Evolutionary conservation across 2,113 vertebrate species (phyloP).

Genomic region (Dunckerocampus dactyliophorus): DNA sequence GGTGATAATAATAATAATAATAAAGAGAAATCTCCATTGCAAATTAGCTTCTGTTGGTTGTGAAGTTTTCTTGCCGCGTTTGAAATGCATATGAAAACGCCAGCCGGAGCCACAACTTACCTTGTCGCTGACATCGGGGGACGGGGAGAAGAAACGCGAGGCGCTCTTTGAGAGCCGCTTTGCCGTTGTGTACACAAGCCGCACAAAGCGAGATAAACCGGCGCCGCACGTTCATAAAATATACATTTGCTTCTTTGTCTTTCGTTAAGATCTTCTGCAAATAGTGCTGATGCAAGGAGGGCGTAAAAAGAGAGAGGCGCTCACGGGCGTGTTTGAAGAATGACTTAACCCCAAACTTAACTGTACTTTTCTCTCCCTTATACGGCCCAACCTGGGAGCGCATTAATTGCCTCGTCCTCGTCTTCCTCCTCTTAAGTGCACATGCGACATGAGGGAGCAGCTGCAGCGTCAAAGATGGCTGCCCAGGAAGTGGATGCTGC

Average conservation of each 20-base stretch:
- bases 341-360: constrained; percentile 43
- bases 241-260: constrained; percentile 75
- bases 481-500: constrained; percentile 1
- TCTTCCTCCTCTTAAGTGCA: not conserved
- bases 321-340: constrained; percentile 57
- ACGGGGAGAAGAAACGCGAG: constrained; percentile 93
- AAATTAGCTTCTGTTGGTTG: constrained; percentile 86
- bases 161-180: constrained; percentile 81
- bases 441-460: not conserved
- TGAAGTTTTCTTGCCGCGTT: constrained; percentile 81
- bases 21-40: constrained; percentile 72
- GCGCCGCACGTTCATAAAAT: constrained; percentile 90
- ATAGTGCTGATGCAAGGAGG: constrained; percentile 72
- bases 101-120: constrained; percentile 95
- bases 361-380: not conserved
- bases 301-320: constrained; percentile 64
- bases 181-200: constrained; percentile 69
- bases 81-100: constrained; percentile 92
- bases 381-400: not conserved
- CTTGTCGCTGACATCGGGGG: constrained; percentile 99
- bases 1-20: constrained; percentile 65
- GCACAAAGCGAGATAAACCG: constrained; percentile 84
- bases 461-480: constrained; percentile 4
- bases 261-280: constrained; percentile 76
- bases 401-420: not conserved